Percentiles rank a stretch among this genome's conserved stretches.
Evolutionary conservation across 2,888 invertebrate species (phyloP).

Genomic region (Creontiades dilutus): DNA sequence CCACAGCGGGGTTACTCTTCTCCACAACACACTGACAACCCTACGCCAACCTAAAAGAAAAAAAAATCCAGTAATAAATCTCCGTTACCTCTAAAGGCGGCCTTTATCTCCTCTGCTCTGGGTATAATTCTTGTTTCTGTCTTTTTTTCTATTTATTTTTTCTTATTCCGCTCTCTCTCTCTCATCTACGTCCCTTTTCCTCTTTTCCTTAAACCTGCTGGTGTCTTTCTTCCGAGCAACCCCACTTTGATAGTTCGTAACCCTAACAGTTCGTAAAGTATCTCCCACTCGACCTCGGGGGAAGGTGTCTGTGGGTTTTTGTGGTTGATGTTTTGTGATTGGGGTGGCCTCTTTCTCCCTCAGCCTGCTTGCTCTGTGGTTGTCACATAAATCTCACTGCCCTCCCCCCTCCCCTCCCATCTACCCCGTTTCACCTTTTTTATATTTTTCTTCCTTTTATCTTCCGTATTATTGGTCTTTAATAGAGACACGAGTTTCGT

Average conservation of each 20-base stretch:
- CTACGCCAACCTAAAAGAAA: constrained; percentile 58
- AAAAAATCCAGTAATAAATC: constrained; percentile 69
- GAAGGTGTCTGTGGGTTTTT: constrained; percentile 55
- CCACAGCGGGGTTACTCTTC: constrained; percentile 64
- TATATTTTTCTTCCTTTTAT: constrained; percentile 71
- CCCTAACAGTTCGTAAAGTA: constrained; percentile 70
- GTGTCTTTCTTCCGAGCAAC: constrained; percentile 63
- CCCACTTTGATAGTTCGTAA: constrained; percentile 66
- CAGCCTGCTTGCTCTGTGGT: constrained; percentile 36
- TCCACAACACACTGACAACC: constrained; percentile 63
- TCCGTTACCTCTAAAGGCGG: constrained; percentile 71
- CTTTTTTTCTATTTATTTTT: constrained; percentile 80
- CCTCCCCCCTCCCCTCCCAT: neutral
- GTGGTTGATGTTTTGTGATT: constrained; percentile 32
- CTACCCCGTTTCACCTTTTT: constrained; percentile 61
- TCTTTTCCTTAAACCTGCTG: constrained; percentile 70
- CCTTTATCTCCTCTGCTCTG: constrained; percentile 69
- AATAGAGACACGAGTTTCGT: constrained; percentile 68
- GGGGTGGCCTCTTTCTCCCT: constrained; percentile 47
- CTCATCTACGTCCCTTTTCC: constrained; percentile 4
- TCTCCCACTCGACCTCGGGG: constrained; percentile 55
- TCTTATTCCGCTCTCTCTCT: constrained; percentile 22
- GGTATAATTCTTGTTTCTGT: constrained; percentile 79
- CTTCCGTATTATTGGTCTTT: constrained; percentile 73
- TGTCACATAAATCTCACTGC: constrained; percentile 80